Conservation (phyloP, 1,140 invertebrate species). For the Apis mellifera region DNA sequence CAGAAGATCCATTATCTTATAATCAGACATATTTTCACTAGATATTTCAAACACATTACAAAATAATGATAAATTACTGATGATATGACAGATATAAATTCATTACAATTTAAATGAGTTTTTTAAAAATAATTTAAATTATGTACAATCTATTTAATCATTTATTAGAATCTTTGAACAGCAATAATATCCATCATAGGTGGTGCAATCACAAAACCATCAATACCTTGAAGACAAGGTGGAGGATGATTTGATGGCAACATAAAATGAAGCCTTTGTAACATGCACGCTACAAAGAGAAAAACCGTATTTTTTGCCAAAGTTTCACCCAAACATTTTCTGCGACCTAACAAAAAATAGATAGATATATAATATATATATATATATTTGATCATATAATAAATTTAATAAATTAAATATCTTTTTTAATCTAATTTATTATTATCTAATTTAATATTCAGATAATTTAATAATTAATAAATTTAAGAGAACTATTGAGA, state of each 20-base stretch:
- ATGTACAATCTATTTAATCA: background rate
- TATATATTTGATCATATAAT: background rate
- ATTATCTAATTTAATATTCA: too few relatives aligned
- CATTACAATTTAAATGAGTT: too few relatives aligned
- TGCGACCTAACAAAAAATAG: conserved; percentile 68
- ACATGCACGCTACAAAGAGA: conserved; percentile 74
- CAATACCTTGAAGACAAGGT: conserved; percentile 69
- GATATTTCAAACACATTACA: too few relatives aligned
- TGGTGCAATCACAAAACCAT: conserved; percentile 76
- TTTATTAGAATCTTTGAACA: conserved; percentile 32
- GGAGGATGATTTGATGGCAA: conserved; percentile 64
- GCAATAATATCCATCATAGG: conserved; percentile 67
- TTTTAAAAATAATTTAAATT: too few relatives aligned
- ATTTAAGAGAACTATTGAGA: too few relatives aligned
- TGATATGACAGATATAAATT: too few relatives aligned
- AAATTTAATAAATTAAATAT: too few relatives aligned
- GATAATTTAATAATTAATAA: too few relatives aligned
- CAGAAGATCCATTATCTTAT: too few relatives aligned
- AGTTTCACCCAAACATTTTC: conserved; percentile 79
- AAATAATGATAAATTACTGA: too few relatives aligned
- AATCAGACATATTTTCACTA: too few relatives aligned
- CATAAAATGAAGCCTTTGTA: conserved; percentile 77
- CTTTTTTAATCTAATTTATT: too few relatives aligned
- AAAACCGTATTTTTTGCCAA: conserved; percentile 79
- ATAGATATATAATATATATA: background rate